A percentile compares a stretch with the other conserved stretches of the same genome.
Conservation (phyloP, 1,140 invertebrate genomes). For the Philopotamus ludificatus region DNA sequence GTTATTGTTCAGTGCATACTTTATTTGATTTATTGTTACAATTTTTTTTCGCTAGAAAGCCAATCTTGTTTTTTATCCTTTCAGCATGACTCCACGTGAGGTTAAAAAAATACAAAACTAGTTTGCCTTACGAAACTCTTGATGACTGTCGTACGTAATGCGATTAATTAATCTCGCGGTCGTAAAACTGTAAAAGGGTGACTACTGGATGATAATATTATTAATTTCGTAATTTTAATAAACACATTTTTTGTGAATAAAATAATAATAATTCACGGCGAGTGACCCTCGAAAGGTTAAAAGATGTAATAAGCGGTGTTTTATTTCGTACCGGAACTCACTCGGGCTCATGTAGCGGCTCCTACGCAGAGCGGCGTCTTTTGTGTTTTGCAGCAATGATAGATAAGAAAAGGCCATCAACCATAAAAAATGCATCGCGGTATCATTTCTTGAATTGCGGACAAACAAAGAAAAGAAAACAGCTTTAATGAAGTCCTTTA, state of each 20-base stretch:
- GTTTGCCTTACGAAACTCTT: slow-evolving; percentile 28
- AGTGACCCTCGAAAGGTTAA: neutral
- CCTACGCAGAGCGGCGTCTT: neutral
- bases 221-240: too few relatives aligned
- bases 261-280: too few relatives aligned
- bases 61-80: neutral
- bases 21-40: neutral
- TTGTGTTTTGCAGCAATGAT: neutral
- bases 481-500: too few relatives aligned
- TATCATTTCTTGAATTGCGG: neutral
- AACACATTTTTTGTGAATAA: too few relatives aligned
- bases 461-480: too few relatives aligned
- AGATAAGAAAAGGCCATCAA: neutral
- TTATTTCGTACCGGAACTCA: too few relatives aligned
- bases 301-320: neutral
- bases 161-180: slow-evolving; percentile 31
- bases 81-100: neutral
- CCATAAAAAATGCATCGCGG: neutral
- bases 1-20: neutral
- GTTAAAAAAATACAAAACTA: slow-evolving; percentile 28
- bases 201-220: neutral
- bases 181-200: too few relatives aligned
- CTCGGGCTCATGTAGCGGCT: neutral
- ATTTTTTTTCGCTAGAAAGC: neutral
- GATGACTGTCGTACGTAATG: slow-evolving; percentile 17